Evolutionary conservation across 2,113 vertebrate species (phyloP).

Genomic region (Acinonyx jubatus): DNA sequence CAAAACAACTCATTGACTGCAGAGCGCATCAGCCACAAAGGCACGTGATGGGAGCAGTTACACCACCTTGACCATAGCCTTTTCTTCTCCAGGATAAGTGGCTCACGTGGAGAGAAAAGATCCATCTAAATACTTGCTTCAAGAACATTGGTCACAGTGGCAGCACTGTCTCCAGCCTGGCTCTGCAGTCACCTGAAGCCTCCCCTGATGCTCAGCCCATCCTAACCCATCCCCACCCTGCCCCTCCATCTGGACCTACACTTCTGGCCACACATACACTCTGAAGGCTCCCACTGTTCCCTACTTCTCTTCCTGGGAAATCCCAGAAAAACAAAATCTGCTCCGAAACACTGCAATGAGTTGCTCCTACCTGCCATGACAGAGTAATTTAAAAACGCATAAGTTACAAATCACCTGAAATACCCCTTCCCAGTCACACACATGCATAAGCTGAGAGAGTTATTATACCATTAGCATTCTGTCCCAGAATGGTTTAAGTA

Average conservation of each 20-base stretch:
- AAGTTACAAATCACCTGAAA: slow-evolving; percentile 66
- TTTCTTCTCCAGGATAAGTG: slow-evolving; percentile 59
- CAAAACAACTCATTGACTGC: not conserved
- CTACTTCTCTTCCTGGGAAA: not conserved
- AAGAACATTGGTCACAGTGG: not conserved
- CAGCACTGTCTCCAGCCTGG: not conserved
- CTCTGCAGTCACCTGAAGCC: not conserved
- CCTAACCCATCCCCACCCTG: not conserved
- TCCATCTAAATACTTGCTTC: slow-evolving; percentile 73
- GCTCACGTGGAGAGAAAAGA: slow-evolving; percentile 68
- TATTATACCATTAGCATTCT: not conserved
- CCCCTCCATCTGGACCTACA: not conserved
- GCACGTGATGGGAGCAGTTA: not conserved
- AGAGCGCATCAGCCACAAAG: not conserved
- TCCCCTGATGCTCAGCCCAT: not conserved
- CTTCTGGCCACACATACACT: not conserved
- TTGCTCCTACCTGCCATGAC: slow-evolving; percentile 55
- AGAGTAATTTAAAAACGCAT: slow-evolving; percentile 53
- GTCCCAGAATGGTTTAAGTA: not conserved
- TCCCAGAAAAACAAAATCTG: slow-evolving; percentile 50
- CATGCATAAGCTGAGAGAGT: rapidly evolving
- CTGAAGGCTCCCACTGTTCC: rapidly evolving
- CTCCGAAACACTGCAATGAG: slow-evolving; percentile 71
- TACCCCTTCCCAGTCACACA: not conserved
- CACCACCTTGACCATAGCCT: not conserved